phyloP scores from a whole-genome alignment of 2,113 vertebrate species.

The Sterna hirundo region DNA sequence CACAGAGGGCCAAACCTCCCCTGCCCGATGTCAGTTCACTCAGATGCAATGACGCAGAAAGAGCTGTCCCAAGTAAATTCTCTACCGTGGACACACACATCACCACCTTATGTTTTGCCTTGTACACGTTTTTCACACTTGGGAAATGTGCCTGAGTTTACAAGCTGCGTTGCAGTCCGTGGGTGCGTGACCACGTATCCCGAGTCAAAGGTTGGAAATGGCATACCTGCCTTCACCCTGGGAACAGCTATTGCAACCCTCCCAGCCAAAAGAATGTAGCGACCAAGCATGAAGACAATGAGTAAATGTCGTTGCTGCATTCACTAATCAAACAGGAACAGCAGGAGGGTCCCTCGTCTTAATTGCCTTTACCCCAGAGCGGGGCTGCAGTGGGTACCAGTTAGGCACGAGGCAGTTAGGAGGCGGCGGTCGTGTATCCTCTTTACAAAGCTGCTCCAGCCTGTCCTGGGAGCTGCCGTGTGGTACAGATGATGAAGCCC shows the following conservation, averaged over 20 bases:
- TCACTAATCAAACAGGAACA: conserved; percentile 40
- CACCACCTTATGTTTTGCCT: not conserved
- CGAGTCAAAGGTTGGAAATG: not conserved
- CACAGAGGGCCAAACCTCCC: not conserved
- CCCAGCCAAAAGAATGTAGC: conserved; percentile 25
- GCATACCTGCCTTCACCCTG: conserved; percentile 15
- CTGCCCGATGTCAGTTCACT: not conserved
- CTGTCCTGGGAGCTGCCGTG: not conserved
- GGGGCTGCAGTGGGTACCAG: not conserved
- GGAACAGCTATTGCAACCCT: not conserved
- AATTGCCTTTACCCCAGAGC: not conserved
- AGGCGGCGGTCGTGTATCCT: fast-evolving
- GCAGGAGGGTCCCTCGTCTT: conserved; percentile 24
- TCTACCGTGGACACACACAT: not conserved
- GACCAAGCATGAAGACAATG: conserved; percentile 12
- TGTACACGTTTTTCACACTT: not conserved
- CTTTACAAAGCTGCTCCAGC: not conserved
- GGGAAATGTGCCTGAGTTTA: not conserved
- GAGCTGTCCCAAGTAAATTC: not conserved
- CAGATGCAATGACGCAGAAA: not conserved
- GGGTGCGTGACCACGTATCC: not conserved
- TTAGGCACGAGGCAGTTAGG: fast-evolving
- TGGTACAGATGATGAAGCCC: not conserved
- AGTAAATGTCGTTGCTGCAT: not conserved
- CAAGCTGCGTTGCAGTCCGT: not conserved